Base-by-base conservation (phyloP, 2,797 vertebrate genomes). In the Pogoniulus pusillus region DNA sequence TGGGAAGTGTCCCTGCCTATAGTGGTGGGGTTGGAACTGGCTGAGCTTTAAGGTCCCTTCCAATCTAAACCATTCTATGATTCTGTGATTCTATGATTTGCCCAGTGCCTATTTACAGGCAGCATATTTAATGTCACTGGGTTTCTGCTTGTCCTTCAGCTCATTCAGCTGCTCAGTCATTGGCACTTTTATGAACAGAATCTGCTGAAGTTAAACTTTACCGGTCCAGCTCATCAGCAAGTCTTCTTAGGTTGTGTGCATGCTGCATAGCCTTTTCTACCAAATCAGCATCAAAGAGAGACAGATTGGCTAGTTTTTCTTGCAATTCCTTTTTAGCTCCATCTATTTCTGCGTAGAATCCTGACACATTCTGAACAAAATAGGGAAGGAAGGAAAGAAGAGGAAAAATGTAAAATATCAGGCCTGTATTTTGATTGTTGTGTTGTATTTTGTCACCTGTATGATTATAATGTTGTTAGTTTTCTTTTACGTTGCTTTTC, bases 341-440 rank as follows among this genome's bases (percentile, higher is more conserved):
- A 55, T 99, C 99, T 84, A 99, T 98, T 82, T 98, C 98, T 37
- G 99, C 99, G 16, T 98, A 98, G 96, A 98, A 98, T 47, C 97
- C 96, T 3, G 97, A 98, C 66, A 97, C 97, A 11, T 98, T 99
- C 99, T 99, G 91, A 82, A 91, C 22, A 87, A 90, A 95, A 94
- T 76, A 68, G 4, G 24, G 39, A 71, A 93, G 51, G 72, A 73
- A 39, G 70, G 92, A 73, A 35, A 73, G 91, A 74, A 20, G 34
- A 49, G 29, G 16, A 77, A 80, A 72, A 69, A 7, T 47, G 13
- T 8, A 55, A 79, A 65, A 85, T 93, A 69, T 26, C 14, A 34
- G 63, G 17, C 6, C 20, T 45, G 3, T 62, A 53, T 81, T 87
- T 89, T 79, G 34, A 73, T 69, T 65, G 29, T 45, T 34, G 32